phyloP scores from a whole-genome alignment of 2,113 vertebrate species.

The Myanophis thanlyinensis region DNA sequence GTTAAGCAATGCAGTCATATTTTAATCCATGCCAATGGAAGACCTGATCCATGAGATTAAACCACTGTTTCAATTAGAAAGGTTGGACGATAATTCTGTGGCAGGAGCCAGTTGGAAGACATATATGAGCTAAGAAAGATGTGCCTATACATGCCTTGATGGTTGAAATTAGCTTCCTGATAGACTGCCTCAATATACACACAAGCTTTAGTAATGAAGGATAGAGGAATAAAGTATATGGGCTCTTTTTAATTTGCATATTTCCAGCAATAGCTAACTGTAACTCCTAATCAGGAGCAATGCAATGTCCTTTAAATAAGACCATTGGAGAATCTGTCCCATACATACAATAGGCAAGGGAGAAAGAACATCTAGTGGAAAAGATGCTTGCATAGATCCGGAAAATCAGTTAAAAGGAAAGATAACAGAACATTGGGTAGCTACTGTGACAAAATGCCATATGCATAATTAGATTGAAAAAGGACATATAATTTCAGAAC shows the following conservation, averaged over 20 bases:
- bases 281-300: not conserved
- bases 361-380: not conserved
- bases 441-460: not conserved
- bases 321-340: not conserved
- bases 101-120: not conserved
- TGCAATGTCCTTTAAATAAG: not conserved
- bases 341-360: not conserved
- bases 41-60: slow-evolving; percentile 29
- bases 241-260: not conserved
- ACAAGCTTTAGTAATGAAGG: not conserved
- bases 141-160: not conserved
- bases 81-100: not conserved
- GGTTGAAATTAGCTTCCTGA: not conserved
- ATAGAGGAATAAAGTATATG: not conserved
- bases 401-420: not conserved
- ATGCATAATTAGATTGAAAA: not conserved
- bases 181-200: not conserved
- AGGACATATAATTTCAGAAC: not conserved
- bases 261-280: not conserved
- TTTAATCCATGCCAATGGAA: slow-evolving; percentile 37
- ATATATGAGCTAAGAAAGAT: not conserved
- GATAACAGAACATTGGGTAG: not conserved
- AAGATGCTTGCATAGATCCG: not conserved
- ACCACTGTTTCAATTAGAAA: slow-evolving; percentile 24
- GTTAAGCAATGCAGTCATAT: slow-evolving; percentile 25